A percentile compares a stretch with the other conserved stretches of the same genome.
Conservation (phyloP, 2,113 vertebrate species). For the Thamnaconus septentrionalis region DNA sequence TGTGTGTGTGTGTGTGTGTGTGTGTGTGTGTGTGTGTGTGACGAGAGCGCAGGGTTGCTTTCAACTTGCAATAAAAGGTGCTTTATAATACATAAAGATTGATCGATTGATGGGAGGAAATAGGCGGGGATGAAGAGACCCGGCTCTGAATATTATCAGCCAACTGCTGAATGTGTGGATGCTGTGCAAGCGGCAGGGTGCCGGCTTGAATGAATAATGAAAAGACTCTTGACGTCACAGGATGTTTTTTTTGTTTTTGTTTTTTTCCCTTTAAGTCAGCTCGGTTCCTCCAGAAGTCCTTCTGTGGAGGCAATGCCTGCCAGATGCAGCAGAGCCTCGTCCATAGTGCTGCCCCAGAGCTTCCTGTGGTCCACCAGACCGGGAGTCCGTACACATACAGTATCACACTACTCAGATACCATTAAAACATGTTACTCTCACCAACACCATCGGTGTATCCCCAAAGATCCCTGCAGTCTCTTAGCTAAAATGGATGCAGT, state of each 20-base stretch:
- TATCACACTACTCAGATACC: slow-evolving; percentile 12
- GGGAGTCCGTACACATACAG: too few relatives aligned
- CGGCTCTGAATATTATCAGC: slow-evolving; percentile 65
- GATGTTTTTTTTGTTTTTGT: not conserved
- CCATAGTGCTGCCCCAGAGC: not conserved
- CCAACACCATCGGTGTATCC: too few relatives aligned
- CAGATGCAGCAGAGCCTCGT: slow-evolving; percentile 8
- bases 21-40: too few relatives aligned
- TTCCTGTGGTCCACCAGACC: too few relatives aligned
- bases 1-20: too few relatives aligned
- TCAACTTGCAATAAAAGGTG: too few relatives aligned
- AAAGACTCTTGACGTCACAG: slow-evolving; percentile 58
- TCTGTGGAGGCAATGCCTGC: not conserved
- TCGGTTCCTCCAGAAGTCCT: slow-evolving; percentile 28
- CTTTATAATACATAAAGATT: not conserved
- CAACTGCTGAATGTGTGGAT: slow-evolving; percentile 38
- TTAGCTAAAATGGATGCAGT: not conserved
- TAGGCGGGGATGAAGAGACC: slow-evolving; percentile 49
- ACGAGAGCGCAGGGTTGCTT: too few relatives aligned
- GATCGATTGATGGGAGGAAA: slow-evolving; percentile 35
- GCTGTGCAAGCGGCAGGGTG: slow-evolving; percentile 44
- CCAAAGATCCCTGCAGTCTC: too few relatives aligned
- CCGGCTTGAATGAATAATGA: slow-evolving; percentile 71
- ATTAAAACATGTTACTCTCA: too few relatives aligned
- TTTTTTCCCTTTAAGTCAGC: slow-evolving; percentile 50